These are phyloP conservation scores for Venusia cambrica DNA, from an alignment of 2,888 invertebrate species.

Conservation along the genomic window DNA sequence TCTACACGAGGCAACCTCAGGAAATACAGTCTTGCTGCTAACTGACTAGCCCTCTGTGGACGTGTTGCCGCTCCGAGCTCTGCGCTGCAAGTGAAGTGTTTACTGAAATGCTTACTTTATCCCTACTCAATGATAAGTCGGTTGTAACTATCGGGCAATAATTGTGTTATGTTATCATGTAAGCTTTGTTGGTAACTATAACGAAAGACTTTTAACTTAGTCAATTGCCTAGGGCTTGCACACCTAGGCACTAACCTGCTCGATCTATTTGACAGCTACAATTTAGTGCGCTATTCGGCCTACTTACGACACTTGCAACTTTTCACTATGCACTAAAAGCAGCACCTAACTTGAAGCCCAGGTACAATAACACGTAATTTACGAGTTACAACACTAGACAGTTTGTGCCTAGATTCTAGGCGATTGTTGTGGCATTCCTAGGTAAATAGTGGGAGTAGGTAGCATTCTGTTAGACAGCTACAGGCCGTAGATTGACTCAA, in stretches of 20 bases:
- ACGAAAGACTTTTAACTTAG: no score
- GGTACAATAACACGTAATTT: slow-evolving; percentile 10
- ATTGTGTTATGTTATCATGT: neutral
- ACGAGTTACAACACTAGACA: slow-evolving; percentile 17
- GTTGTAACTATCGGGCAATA: no score
- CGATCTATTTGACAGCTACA: slow-evolving; percentile 14
- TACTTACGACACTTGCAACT: slow-evolving; percentile 18
- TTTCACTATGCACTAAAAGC: slow-evolving; percentile 8
- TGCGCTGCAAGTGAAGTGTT: no score
- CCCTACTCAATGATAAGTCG: no score
- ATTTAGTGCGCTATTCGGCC: slow-evolving; percentile 11
- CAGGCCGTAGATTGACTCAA: slow-evolving; percentile 13
- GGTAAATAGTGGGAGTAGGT: slow-evolving; percentile 12
- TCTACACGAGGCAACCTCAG: no score
- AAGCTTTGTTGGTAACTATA: no score
- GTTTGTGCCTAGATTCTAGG: slow-evolving; percentile 8
- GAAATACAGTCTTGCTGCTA: no score
- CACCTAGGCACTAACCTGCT: slow-evolving; percentile 6
- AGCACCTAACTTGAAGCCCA: neutral
- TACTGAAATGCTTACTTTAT: no score
- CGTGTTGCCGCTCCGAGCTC: no score
- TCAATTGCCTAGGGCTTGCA: no score
- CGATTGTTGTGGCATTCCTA: slow-evolving; percentile 22
- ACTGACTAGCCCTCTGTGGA: no score
- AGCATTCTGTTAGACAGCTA: slow-evolving; percentile 12